Percentiles rank a stretch among this genome's conserved stretches.
phyloP scores from a whole-genome alignment of 2,113 vertebrate species.

The Anoplopoma fimbria region DNA sequence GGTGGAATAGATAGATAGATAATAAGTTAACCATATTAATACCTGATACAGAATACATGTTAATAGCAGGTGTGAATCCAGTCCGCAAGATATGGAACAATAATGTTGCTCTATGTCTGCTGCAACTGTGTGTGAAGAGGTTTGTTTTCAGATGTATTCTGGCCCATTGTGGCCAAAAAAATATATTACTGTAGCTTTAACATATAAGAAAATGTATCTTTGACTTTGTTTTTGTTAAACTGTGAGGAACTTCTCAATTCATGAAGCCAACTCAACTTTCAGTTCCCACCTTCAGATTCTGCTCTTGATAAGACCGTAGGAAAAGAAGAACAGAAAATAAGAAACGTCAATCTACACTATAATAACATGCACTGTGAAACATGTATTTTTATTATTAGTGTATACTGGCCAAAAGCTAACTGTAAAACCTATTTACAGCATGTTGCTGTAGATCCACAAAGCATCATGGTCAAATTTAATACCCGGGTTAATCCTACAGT shows the following conservation, averaged over 20 bases:
- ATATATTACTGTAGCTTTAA: not conserved
- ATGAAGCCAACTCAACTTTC: not conserved
- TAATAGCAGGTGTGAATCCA: not conserved
- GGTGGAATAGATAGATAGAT: too few species aligned
- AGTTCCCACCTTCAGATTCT: not conserved
- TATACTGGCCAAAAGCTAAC: too few species aligned
- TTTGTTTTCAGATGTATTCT: not conserved
- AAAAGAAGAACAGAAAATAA: too few species aligned
- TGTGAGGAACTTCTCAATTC: not conserved
- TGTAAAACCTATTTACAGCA: too few species aligned
- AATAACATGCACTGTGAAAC: too few species aligned
- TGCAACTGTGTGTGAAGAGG: not conserved
- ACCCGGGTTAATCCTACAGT: too few species aligned
- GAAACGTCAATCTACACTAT: too few species aligned
- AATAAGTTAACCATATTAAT: not conserved
- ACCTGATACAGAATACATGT: not conserved
- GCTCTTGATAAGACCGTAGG: not conserved
- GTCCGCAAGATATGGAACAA: not conserved
- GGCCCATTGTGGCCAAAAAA: not conserved
- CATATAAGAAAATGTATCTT: not conserved
- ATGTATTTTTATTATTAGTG: too few species aligned
- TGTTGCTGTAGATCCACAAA: too few species aligned
- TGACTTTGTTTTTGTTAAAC: not conserved
- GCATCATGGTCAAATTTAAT: too few species aligned
- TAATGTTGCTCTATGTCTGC: not conserved